Conservation (phyloP, 2,113 vertebrate species). For the Corynorhinus townsendii region DNA sequence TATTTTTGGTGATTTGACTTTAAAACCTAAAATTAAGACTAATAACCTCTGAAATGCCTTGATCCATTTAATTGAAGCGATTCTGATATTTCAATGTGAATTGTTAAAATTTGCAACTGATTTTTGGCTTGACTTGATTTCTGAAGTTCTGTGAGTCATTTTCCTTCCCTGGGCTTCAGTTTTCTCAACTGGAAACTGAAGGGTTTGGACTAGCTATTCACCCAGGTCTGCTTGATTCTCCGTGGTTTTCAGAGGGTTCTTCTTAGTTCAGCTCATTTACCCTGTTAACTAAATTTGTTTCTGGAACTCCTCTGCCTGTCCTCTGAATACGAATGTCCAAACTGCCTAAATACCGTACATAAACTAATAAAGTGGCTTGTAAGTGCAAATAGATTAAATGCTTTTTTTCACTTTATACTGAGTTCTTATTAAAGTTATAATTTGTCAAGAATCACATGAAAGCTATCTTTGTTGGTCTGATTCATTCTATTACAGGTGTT, state of each 20-base stretch:
- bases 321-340: background rate
- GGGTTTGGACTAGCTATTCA: background rate
- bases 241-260: background rate
- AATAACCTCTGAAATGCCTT: background rate
- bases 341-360: background rate
- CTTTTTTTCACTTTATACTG: background rate
- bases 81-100: background rate
- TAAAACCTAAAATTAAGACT: conserved; percentile 13
- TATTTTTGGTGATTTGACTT: background rate
- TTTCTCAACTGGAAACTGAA: background rate
- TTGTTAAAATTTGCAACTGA: background rate
- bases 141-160: background rate
- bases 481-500: background rate
- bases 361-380: background rate
- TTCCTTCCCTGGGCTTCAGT: background rate
- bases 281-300: background rate
- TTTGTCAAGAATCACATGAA: background rate
- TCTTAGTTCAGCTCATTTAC: background rate
- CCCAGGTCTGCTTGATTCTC: background rate
- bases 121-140: background rate
- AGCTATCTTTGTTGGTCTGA: background rate
- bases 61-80: background rate
- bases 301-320: background rate
- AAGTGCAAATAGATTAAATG: background rate
- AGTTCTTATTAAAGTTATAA: background rate